Percentiles rank a stretch among this genome's conserved stretches.
These are phyloP conservation scores for Melopsittacus undulatus DNA, from an alignment of 2,797 vertebrate genomes.

Conservation along the genomic window DNA sequence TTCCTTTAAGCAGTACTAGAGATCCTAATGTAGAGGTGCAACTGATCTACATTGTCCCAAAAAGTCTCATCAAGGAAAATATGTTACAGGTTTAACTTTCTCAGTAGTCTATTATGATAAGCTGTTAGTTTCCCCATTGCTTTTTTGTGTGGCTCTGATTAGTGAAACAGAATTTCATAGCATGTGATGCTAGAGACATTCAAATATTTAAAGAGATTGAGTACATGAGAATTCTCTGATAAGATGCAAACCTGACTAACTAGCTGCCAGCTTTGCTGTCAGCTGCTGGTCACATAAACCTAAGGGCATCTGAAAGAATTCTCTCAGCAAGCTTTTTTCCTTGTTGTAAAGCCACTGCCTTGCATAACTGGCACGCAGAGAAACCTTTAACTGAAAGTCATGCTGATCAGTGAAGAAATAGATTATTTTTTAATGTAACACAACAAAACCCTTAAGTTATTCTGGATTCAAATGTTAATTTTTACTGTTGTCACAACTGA, in stretches of 20 bases:
- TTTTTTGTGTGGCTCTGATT: neutral
- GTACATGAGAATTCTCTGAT: neutral
- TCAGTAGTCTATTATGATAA: neutral
- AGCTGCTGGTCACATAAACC: neutral
- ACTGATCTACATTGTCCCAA: neutral
- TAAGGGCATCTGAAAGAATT: neutral
- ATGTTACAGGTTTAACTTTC: neutral
- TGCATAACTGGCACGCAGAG: neutral
- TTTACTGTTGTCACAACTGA: neutral
- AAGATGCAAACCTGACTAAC: neutral
- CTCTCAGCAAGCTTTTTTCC: neutral
- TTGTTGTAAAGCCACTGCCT: neutral
- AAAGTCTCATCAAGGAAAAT: neutral
- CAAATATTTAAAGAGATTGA: neutral
- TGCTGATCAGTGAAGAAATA: neutral
- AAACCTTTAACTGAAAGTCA: neutral
- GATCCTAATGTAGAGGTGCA: neutral
- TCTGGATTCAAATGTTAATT: neutral
- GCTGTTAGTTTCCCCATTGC: neutral
- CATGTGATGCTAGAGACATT: neutral
- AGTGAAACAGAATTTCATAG: neutral
- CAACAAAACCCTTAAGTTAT: neutral
- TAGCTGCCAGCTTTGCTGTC: neutral
- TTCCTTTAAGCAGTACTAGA: neutral
- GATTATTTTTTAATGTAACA: neutral